Evolutionary conservation across 2,888 invertebrate genomes (phyloP).

Genomic region (Lasiommata megera): DNA sequence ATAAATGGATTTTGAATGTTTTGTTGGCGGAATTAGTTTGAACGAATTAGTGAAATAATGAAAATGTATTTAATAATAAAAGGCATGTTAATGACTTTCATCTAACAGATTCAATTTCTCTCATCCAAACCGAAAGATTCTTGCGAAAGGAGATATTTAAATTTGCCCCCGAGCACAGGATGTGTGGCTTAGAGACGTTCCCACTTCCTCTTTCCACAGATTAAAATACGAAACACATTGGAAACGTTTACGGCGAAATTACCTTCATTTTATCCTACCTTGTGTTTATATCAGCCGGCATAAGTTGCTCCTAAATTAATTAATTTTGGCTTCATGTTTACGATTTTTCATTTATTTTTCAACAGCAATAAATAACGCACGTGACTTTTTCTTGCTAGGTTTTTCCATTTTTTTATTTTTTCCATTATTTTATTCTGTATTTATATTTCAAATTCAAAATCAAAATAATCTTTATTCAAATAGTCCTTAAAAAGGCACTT

Average conservation of each 20-base stretch:
- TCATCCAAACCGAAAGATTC: not conserved
- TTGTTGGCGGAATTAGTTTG: not conserved
- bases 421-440: no score
- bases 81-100: not conserved
- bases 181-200: slow-evolving; percentile 35
- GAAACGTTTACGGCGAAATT: slow-evolving; percentile 60
- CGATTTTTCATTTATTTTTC: slow-evolving; percentile 6
- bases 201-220: slow-evolving; percentile 42
- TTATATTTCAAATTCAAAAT: no score
- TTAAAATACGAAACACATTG: slow-evolving; percentile 71
- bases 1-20: not conserved
- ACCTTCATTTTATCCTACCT: slow-evolving; percentile 49
- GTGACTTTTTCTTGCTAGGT: no score
- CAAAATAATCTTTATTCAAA: no score
- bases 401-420: no score
- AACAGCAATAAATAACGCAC: no score
- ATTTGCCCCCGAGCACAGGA: slow-evolving; percentile 25
- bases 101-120: not conserved
- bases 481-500: no score
- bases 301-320: slow-evolving; percentile 21
- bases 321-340: slow-evolving; percentile 11
- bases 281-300: slow-evolving; percentile 28
- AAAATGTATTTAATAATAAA: not conserved
- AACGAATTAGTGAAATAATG: not conserved
- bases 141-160: slow-evolving; percentile 12